Conservation (phyloP, 2,888 invertebrate species). For the Vanessa cardui region DNA sequence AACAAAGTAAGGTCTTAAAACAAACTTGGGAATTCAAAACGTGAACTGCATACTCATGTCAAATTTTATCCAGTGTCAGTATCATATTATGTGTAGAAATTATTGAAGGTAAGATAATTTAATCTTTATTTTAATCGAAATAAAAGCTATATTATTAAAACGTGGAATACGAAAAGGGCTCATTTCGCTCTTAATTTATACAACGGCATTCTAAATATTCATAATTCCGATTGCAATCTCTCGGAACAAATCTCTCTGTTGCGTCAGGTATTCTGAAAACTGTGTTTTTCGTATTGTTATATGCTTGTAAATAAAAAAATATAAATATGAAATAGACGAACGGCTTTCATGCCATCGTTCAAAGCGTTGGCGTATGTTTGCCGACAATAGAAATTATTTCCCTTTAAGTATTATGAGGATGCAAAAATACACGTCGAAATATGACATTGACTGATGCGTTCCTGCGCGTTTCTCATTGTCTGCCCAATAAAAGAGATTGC, state of each 20-base stretch:
- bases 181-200: not conserved
- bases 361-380: constrained; percentile 63
- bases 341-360: constrained; percentile 48
- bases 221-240: not conserved
- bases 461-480: constrained; percentile 70
- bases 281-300: constrained; percentile 7
- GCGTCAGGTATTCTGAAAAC: not conserved
- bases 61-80: no score
- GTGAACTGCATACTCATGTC: no score
- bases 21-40: no score
- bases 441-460: constrained; percentile 81
- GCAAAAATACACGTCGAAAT: constrained; percentile 67
- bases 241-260: not conserved
- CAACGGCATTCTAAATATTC: constrained; percentile 5
- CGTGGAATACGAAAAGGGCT: no score
- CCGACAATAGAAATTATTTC: constrained; percentile 77
- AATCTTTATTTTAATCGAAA: no score
- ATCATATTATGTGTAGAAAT: no score
- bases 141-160: no score
- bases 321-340: constrained; percentile 48
- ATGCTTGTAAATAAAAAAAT: constrained; percentile 32
- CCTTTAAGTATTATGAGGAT: constrained; percentile 72
- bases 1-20: not conserved
- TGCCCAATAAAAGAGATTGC: constrained; percentile 75
- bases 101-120: no score